Evolutionary conservation across 2,113 vertebrate species (phyloP).

Genomic region (Lophura nycthemera): DNA sequence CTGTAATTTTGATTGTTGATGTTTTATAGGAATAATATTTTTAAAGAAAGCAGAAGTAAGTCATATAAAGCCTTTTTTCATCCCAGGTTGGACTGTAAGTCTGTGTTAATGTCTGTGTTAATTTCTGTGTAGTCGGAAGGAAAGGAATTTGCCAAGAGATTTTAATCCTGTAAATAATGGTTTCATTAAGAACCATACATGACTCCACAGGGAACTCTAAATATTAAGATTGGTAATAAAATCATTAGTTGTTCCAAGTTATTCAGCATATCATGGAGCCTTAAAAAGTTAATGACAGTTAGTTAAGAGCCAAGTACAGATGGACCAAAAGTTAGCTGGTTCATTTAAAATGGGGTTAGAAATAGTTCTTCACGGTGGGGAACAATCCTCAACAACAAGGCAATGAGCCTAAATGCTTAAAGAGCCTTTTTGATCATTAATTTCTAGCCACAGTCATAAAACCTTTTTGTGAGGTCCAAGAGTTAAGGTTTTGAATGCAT

Average conservation of each 20-base stretch:
- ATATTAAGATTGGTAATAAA: constrained; percentile 69
- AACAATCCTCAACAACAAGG: background rate
- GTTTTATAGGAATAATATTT: background rate
- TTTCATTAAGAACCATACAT: constrained; percentile 58
- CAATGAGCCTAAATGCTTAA: background rate
- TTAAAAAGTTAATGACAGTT: constrained; percentile 62
- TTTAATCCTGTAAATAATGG: constrained; percentile 66
- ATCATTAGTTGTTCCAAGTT: constrained; percentile 55
- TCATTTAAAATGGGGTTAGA: background rate
- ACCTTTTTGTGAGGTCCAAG: background rate
- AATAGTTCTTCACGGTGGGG: background rate
- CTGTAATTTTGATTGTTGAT: background rate
- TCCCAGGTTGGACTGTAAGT: background rate
- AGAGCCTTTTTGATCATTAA: background rate
- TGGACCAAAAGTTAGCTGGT: background rate
- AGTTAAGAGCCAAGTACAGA: constrained; percentile 38
- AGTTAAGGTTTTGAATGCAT: background rate
- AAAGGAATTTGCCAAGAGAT: constrained; percentile 47
- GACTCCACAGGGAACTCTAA: constrained; percentile 57
- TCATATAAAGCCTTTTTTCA: background rate
- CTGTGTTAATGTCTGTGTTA: background rate
- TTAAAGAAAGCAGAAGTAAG: background rate
- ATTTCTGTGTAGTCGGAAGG: background rate
- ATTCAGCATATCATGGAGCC: constrained; percentile 46
- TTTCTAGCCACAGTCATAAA: background rate